Evolutionary conservation across 2,113 vertebrate species (phyloP).

Genomic region (Gasterosteus nipponicus): DNA sequence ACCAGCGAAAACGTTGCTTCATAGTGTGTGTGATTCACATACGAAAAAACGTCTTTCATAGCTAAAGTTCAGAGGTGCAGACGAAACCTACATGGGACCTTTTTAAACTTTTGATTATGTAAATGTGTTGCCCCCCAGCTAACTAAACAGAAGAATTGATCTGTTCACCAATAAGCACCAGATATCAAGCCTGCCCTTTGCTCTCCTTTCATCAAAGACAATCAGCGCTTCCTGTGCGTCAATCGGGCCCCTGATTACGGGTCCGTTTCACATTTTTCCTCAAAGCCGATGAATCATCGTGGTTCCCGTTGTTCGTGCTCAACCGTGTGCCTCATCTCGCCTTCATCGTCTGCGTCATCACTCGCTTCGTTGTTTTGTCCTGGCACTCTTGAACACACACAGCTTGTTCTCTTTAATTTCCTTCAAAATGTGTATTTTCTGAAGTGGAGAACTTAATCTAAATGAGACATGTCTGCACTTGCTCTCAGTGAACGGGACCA

Average conservation of each 20-base stretch:
- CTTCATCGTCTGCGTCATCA: neutral
- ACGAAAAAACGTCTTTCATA: neutral
- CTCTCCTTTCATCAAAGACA: neutral
- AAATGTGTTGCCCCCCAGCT: neutral
- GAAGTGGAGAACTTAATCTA: neutral
- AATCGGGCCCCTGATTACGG: neutral
- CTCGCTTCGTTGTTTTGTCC: neutral
- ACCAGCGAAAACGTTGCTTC: neutral
- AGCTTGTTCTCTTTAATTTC: neutral
- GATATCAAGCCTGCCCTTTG: neutral
- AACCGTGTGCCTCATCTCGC: neutral
- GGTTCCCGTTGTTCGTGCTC: neutral
- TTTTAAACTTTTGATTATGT: neutral
- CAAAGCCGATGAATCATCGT: neutral
- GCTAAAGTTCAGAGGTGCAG: neutral
- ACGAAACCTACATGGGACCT: neutral
- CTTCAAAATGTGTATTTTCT: neutral
- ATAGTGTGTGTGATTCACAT: neutral
- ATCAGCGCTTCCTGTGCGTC: neutral
- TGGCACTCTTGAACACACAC: neutral
- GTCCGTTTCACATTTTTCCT: neutral
- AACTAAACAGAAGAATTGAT: neutral
- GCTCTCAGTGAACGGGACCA: slow-evolving; percentile 92
- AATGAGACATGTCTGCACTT: slow-evolving; percentile 4
- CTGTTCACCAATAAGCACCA: neutral